Percentiles rank a stretch among this genome's conserved stretches.
phyloP scores from a whole-genome alignment of 2,888 invertebrate species.

The Drosophila nigricruria region DNA sequence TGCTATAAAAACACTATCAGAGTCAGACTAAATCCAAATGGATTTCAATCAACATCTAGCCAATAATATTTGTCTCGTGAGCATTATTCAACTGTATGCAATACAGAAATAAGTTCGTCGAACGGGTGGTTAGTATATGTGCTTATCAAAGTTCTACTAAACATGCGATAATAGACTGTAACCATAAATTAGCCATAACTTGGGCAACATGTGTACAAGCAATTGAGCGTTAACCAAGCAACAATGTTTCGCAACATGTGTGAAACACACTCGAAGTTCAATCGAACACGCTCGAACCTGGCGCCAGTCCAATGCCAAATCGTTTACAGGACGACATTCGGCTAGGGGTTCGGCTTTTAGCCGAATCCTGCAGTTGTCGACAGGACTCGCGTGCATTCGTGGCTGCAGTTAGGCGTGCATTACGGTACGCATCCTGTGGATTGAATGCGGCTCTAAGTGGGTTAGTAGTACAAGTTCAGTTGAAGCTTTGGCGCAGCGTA shows the following conservation, averaged over 20 bases:
- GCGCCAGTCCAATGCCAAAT: constrained; percentile 22
- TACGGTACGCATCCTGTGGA: constrained; percentile 46
- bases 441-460: constrained; percentile 69
- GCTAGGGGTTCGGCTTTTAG: constrained; percentile 16
- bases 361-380: constrained; percentile 15
- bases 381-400: constrained; percentile 49
- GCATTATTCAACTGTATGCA: background rate
- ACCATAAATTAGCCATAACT: background rate
- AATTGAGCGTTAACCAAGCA: constrained; percentile 17
- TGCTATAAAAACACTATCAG: background rate
- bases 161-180: background rate
- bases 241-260: constrained; percentile 45
- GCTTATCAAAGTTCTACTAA: constrained; percentile 24
- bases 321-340: constrained; percentile 16
- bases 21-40: background rate
- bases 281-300: constrained; percentile 45
- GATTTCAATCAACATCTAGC: background rate
- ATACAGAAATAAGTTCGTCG: background rate
- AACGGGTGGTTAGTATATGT: background rate
- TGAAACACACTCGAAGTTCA: constrained; percentile 13
- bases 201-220: constrained; percentile 13
- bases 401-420: constrained; percentile 51
- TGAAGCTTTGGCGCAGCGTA: constrained; percentile 63
- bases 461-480: constrained; percentile 85
- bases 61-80: background rate